Percentiles rank a stretch among this genome's conserved stretches.
These are phyloP conservation scores for Cloeon dipterum DNA, from an alignment of 2,888 invertebrate species.

Conservation along the genomic window DNA sequence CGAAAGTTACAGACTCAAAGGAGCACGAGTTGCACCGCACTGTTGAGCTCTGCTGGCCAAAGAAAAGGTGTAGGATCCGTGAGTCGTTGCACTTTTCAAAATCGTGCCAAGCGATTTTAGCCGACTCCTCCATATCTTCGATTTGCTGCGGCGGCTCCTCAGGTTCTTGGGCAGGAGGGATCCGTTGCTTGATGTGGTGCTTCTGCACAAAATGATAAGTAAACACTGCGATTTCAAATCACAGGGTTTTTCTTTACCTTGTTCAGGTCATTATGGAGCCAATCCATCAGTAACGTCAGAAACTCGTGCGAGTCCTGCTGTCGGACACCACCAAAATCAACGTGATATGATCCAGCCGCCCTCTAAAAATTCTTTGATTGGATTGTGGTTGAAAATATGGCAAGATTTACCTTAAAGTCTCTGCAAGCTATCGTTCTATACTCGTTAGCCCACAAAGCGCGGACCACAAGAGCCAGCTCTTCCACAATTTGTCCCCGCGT, in stretches of 20 bases:
- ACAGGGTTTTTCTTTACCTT: too few relatives aligned
- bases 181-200: slow-evolving; percentile 9
- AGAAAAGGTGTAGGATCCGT: slow-evolving; percentile 52
- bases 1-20: slow-evolving; percentile 59
- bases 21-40: slow-evolving; percentile 50
- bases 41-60: slow-evolving; percentile 66
- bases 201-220: slow-evolving; percentile 6
- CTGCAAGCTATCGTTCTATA: slow-evolving; percentile 55
- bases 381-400: neutral
- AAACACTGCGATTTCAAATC: too few relatives aligned
- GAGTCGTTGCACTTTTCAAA: slow-evolving; percentile 47
- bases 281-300: slow-evolving; percentile 66
- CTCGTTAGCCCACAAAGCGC: slow-evolving; percentile 60
- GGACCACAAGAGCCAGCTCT: slow-evolving; percentile 60
- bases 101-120: slow-evolving; percentile 43
- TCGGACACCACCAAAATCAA: slow-evolving; percentile 47
- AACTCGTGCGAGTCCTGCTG: slow-evolving; percentile 88
- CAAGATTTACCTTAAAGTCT: slow-evolving; percentile 61
- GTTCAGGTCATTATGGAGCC: slow-evolving; percentile 67
- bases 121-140: slow-evolving; percentile 6
- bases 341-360: slow-evolving; percentile 50
- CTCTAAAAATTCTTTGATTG: too few relatives aligned
- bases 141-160: neutral
- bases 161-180: neutral
- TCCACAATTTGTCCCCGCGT: slow-evolving; percentile 54